A percentile compares a stretch with the other conserved stretches of the same genome.
These are phyloP conservation scores for Psittacula echo DNA, from an alignment of 2,797 vertebrate species.

Conservation along the genomic window DNA sequence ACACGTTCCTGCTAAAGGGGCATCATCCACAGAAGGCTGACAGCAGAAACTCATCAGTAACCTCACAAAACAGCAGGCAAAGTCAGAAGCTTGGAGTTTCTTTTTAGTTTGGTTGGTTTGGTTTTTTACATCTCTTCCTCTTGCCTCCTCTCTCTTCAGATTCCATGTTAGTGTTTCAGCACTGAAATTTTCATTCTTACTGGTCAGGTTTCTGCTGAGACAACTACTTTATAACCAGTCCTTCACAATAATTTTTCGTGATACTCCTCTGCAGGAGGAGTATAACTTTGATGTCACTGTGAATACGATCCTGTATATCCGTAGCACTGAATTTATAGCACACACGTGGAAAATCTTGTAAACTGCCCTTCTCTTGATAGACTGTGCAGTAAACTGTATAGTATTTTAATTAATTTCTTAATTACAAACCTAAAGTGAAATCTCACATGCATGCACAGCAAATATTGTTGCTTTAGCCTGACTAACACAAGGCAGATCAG, in stretches of 20 bases:
- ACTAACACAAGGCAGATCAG: conserved; percentile 18
- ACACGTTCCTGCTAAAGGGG: not conserved
- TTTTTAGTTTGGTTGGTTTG: not conserved
- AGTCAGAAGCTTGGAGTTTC: not conserved
- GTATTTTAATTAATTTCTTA: conserved; percentile 78
- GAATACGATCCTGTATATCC: conserved; percentile 51
- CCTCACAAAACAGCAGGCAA: conserved; percentile 37
- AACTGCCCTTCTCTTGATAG: conserved; percentile 64
- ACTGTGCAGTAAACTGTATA: conserved; percentile 73
- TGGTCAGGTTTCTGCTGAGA: conserved; percentile 40
- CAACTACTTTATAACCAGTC: conserved; percentile 55
- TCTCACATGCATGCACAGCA: conserved; percentile 53
- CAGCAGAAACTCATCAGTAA: conserved; percentile 3
- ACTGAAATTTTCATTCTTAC: conserved; percentile 7
- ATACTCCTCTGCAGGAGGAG: conserved; percentile 63
- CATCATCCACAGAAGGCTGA: conserved; percentile 6
- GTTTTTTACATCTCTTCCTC: not conserved
- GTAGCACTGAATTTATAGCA: conserved; percentile 56
- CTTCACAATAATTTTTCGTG: conserved; percentile 48
- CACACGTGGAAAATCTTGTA: conserved; percentile 60
- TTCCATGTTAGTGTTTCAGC: not conserved
- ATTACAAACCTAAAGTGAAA: conserved; percentile 67
- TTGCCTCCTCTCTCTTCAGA: conserved; percentile 15
- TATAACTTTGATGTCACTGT: conserved; percentile 54
- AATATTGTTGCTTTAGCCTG: conserved; percentile 43